Base-by-base conservation (phyloP, 2,888 invertebrate genomes). In the Drosophila barbarae region DNA sequence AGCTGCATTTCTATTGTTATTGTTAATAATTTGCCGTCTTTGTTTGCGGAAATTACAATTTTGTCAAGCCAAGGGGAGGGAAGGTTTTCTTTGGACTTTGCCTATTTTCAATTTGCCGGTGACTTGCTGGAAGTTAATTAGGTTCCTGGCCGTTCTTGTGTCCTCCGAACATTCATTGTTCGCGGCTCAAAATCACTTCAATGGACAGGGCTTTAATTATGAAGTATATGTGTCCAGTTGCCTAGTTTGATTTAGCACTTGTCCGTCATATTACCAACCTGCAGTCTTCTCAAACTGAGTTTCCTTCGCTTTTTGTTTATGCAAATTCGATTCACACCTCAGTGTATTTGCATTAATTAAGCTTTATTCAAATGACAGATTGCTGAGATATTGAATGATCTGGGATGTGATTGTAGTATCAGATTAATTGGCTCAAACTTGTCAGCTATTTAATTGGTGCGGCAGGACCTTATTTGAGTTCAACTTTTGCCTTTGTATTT, bases 1-100 rank as follows among this genome's bases (percentile, higher is more conserved):
- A 63, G 50, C 56, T 73, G 61, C 52, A 68, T 39, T 76, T 63
- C 50, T 59, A 71, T 79, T 79, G 77, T 79, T 58, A 80, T 76
- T 77, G 77, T 72, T 83, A 72, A 83, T 79, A 80, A 80, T 80
- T 77, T 83, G 46, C 47, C 36, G 70, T 67, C 64, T 73, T 76
- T 74, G 69, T 73, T 41, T 64, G 69, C 69, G 13, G 23, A 41
- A 51, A 61, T 69, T 68, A 50, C 60, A 41, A 67, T 68, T 38
- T 35, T 47, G 60, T 51, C 54, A 47, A 69, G 61, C 13, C 38
- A 15, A 21, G 28, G 28, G 30, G 10, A 3, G 9, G 28, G 51
- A 55, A 38, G 50, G 41, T 2, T 13, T 30, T 15, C 30, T 28
- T 35, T 54, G 21, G n/a, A 23, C 28, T 35, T 39, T 38, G 15